Evolutionary conservation across 2,888 invertebrate genomes (phyloP), one percentile per base, ranked within the genome.

Genomic region (Orthosia gothica): DNA sequence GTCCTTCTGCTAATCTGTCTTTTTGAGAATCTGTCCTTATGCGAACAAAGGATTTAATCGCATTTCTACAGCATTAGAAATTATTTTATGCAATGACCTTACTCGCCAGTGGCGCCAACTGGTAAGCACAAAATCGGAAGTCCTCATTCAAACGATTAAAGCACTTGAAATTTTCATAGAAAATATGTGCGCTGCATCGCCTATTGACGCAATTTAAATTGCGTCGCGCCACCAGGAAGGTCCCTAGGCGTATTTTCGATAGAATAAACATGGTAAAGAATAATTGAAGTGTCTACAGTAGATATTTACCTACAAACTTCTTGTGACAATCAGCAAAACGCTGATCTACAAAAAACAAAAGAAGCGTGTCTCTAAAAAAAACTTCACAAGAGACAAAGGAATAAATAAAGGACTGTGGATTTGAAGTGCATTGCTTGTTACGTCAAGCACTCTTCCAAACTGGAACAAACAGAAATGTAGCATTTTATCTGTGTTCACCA

Each of bases 371-470:
- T 47, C 58, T 57, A 62, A 76, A 82, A 79, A 82, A 67, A 82
- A 23, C 13, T 62, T 63, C 54, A 67, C 55, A 70, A 63, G 63
- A 76, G 63, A 82, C 63, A 82, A 82, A 71, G 63, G 52, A 82
- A 70, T 67, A 70, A 55, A 68, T 49, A 55, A 82, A 70, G 58
- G 45, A 63, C 15, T 70, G 65, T n/a, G 40, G 18, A 70, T 82
- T 70, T 76, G 70, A 76, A 82, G 82, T 47, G 67, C 66, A 82
- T 70, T 67, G 70, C 76, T 79, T 66, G 82, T 80, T 80, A 82
- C 63, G 59, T 82, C 45, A 67, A 80, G 78, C 55, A 64, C 63
- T 23, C 32, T 71, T 45, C 26, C 15, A 26, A 64, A 67, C 16
- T 52, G 18, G 58, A 47, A 64, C 67, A 70, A 67, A 57, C 47